Evolutionary conservation across 2,113 vertebrate species (phyloP), one percentile per base, ranked within the genome.

Genomic region (Pteruthius melanotis): DNA sequence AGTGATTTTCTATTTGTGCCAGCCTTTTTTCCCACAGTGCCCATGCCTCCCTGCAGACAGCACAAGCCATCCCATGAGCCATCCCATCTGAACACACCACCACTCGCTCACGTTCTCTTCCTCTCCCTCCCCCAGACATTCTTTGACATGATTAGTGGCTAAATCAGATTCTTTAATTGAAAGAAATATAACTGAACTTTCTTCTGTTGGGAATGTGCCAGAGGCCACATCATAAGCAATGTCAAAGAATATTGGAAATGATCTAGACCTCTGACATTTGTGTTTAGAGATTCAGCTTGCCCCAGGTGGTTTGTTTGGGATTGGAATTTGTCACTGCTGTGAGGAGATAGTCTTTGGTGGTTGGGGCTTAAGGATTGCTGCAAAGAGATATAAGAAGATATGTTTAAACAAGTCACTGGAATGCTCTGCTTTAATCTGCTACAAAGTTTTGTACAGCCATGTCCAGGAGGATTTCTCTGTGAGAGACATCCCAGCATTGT

Each of bases 401-500:
- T 91, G 96, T 96, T 87, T 95, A 96, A 96, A 97, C 85, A 95
- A 68, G 80, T 97, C 94, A 30, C 7, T 93, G 95, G 96, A 96
- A 96, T 87, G 76, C 89, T 88, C 49, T 93, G 74, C 93, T 96
- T 95, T 92, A 93, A 81, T 95, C 95, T 93, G 79, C 81, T 76
- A 83, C 87, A 82, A 77, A 24, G 20, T 70, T 94, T 90, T 70
- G 91, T 71, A 87, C 37, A 54, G 89, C 80, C 81, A n/a, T 78
- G 66, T 91, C 88, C 70, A 95, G 93, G 82, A 96, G 80, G 95
- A 89, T 95, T 94, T 96, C 78, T 97, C 76, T 61, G 53, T 7
- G 45, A 84, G 85, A 96, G 45, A 94, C 33, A 22, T 82, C 61
- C 61, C 59, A 87, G 61, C 45, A 64, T 45, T 60, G 40, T 61